A percentile compares a stretch with the other conserved stretches of the same genome.
Conservation (phyloP, 2,888 invertebrate genomes). For the Sepioteuthis lessoniana region DNA sequence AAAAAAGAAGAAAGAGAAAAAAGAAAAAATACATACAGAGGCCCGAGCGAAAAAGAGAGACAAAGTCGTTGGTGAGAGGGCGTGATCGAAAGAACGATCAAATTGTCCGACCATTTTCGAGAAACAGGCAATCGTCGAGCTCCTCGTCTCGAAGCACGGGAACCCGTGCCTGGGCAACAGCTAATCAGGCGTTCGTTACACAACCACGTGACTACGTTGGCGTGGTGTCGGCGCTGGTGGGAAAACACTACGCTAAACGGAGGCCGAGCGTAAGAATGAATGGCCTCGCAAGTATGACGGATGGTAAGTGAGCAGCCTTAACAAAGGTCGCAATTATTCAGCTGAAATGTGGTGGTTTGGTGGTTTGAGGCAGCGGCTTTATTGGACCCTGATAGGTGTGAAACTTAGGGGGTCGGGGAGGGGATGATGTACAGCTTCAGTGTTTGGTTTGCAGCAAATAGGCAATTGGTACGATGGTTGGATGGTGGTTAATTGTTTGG, state of each 20-base stretch:
- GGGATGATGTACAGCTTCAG: not conserved
- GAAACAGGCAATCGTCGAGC: not conserved
- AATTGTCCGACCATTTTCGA: not conserved
- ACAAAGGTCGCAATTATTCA: conserved; percentile 33
- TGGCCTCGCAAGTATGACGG: not conserved
- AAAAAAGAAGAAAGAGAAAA: not conserved
- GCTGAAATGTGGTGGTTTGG: not conserved
- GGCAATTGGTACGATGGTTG: not conserved
- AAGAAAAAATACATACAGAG: not conserved
- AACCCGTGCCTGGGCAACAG: conserved; percentile 4
- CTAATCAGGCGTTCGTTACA: conserved; percentile 21
- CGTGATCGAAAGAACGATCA: not conserved
- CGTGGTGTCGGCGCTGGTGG: not conserved
- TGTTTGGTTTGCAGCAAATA: not conserved
- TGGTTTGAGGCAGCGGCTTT: not conserved
- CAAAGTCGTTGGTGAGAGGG: not conserved
- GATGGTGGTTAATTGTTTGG: not conserved
- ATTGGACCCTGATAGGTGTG: not conserved
- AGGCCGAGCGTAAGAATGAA: conserved; percentile 8
- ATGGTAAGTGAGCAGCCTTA: conserved; percentile 33
- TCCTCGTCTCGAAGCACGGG: not conserved
- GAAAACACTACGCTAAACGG: not conserved
- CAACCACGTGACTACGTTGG: not conserved
- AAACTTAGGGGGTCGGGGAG: not conserved
- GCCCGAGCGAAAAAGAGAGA: not conserved